Conservation (phyloP, 2,797 vertebrate genomes). For the Tangara arthus region DNA sequence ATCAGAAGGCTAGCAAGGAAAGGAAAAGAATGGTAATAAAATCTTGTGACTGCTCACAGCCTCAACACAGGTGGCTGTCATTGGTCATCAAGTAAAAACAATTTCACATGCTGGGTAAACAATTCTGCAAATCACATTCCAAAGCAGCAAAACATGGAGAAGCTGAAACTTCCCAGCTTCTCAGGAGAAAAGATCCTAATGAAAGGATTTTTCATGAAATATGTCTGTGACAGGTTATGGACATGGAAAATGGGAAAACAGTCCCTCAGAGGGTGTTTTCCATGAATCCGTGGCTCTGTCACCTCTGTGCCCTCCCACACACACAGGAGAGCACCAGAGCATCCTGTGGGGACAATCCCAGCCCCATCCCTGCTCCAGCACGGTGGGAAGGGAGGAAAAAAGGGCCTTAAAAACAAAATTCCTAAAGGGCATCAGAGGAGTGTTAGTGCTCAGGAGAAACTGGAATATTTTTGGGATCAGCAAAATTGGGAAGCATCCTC, state of each 20-base stretch:
- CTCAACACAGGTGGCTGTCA: no score
- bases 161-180: no score
- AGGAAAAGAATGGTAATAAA: no score
- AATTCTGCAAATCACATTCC: no score
- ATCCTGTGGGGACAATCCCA: rapidly evolving
- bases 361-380: not conserved
- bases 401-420: not conserved
- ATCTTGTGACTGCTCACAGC: no score
- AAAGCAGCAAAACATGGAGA: no score
- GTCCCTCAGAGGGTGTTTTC: not conserved
- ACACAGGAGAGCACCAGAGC: rapidly evolving
- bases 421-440: rapidly evolving
- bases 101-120: no score
- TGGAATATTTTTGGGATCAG: not conserved
- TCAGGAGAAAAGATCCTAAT: no score
- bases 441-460: not conserved
- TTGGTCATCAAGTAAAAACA: no score
- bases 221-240: not conserved
- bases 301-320: not conserved
- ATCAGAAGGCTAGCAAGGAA: no score
- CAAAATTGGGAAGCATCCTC: not conserved
- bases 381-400: not conserved
- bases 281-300: rapidly evolving
- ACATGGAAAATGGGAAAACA: not conserved
- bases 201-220: no score